Evolutionary conservation across 1,140 invertebrate genomes (phyloP), one percentile per base, ranked within the genome.

Genomic region (Heliconius eleuchia): DNA sequence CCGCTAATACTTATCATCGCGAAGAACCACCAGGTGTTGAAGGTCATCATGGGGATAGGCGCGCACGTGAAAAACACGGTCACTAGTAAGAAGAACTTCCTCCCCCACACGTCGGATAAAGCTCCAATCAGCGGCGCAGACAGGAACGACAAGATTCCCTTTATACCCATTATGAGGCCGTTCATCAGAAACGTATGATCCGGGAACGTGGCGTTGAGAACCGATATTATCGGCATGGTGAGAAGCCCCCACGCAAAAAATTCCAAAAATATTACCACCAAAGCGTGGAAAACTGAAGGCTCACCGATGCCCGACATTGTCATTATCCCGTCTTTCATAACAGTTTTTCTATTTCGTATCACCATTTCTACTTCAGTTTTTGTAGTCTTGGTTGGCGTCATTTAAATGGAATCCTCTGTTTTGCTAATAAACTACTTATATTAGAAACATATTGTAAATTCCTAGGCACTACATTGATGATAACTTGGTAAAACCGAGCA

Each of bases 1-100:
- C 99, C 99, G 83, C 98, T 99, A 91, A 99, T 98, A 86, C 98
- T 99, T 95, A 99, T 99, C 97, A 99, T 99, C 73, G 99, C 99
- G 95, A 99, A 99, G 95, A 99, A 99, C 99, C 99, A 99, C 98
- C 98, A 99, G 73, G 99, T 99, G 95, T 99, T 99, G 88, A 99
- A 98, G 89, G 98, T 99, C 98, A 99, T 99, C 74, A 99, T 96
- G 74, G 99, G 99, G 91, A 99, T 99, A 57, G 99, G 99, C 81
- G 98, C 97, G 95, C 99, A 99, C 7, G 99, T 99, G 95, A 99
- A 99, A 94, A 99, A 99, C 84, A 99, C 99, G 74, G 99, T 99
- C 83, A 99, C 97, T 79, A 99, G 96, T 75, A 99, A 96, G 95
- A 99, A 99, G 91, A 99, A 98, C 95, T 99, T 99, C 84, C 99